Evolutionary conservation across 2,888 invertebrate genomes (phyloP).

Genomic region (Acanthosepion lycidas): DNA sequence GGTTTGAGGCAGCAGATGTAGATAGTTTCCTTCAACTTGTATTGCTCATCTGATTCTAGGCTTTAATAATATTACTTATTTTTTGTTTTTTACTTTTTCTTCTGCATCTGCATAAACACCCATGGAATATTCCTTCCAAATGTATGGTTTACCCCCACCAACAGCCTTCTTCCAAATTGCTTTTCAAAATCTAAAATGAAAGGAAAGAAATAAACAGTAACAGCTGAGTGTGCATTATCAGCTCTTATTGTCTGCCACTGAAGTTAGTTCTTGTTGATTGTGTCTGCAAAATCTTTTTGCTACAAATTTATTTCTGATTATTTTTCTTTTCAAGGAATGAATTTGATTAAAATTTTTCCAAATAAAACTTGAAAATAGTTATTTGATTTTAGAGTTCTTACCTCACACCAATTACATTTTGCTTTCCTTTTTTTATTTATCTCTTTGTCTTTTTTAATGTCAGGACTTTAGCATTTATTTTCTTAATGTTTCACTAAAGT

Average conservation of each 20-base stretch:
- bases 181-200: background rate
- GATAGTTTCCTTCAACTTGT: background rate
- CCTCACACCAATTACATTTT: background rate
- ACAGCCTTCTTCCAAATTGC: background rate
- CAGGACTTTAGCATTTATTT: background rate
- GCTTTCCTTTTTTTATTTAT: background rate
- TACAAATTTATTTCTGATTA: background rate
- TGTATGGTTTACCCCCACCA: background rate
- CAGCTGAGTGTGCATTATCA: background rate
- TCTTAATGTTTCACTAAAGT: background rate
- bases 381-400: background rate
- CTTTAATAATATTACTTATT: background rate
- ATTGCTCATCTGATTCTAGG: background rate
- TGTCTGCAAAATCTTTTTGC: background rate
- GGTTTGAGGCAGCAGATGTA: background rate
- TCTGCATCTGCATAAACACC: background rate
- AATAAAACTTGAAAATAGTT: background rate
- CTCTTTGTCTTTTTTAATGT: background rate
- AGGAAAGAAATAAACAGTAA: background rate
- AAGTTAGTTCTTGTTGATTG: background rate
- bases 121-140: background rate
- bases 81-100: background rate
- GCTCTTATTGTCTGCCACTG: background rate
- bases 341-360: background rate
- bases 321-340: background rate